Percentiles rank a stretch among this genome's conserved stretches.
These are phyloP conservation scores for Crocidura indochinensis DNA, from an alignment of 2,797 vertebrate species.

Conservation along the genomic window DNA sequence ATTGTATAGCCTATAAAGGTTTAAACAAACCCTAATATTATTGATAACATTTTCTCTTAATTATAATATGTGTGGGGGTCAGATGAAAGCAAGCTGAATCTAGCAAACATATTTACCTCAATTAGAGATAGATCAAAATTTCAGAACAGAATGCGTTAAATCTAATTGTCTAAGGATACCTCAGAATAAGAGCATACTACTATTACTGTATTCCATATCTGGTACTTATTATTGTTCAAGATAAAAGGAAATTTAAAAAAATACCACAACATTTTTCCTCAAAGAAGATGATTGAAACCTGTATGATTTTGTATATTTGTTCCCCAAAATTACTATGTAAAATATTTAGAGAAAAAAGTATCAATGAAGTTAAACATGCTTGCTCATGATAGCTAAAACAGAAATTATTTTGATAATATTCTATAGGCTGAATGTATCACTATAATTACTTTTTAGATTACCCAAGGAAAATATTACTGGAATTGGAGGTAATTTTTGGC, in stretches of 20 bases:
- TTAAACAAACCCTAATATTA: neutral
- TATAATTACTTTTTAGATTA: conserved; percentile 39
- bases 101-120: neutral
- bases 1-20: neutral
- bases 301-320: no score
- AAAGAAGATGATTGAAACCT: neutral
- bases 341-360: no score
- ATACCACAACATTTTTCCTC: neutral
- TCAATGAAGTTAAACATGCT: no score
- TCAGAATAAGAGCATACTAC: conserved; percentile 4
- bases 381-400: no score
- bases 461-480: neutral
- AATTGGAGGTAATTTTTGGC: neutral
- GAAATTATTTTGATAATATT: neutral
- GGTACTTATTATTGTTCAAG: neutral
- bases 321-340: no score
- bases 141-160: neutral
- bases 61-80: neutral
- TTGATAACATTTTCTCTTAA: neutral
- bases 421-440: neutral
- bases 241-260: neutral
- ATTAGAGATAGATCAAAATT: neutral
- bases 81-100: neutral
- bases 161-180: neutral
- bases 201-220: neutral